These are phyloP conservation scores for Epinephelus fuscoguttatus DNA, from an alignment of 2,113 vertebrate species.

Conservation along the genomic window DNA sequence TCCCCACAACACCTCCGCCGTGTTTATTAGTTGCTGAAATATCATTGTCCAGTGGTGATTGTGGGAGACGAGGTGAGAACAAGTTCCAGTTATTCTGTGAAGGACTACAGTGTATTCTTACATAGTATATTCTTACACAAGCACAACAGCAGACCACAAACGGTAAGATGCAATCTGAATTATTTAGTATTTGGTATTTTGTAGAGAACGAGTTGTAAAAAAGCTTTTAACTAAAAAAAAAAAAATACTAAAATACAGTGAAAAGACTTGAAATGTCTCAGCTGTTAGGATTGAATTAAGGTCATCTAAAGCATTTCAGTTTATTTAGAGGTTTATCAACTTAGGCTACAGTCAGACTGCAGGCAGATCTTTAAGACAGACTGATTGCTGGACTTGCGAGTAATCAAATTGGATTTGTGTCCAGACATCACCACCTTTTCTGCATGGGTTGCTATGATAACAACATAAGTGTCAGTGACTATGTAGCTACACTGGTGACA, in stretches of 20 bases:
- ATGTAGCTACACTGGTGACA: too few relatives aligned
- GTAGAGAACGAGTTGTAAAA: not conserved
- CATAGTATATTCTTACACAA: not conserved
- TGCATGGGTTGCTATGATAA: too few relatives aligned
- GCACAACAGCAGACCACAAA: not conserved
- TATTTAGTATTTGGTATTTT: slow-evolving; percentile 3
- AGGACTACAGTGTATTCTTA: not conserved
- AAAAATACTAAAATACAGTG: not conserved
- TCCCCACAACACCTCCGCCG: slow-evolving; percentile 30
- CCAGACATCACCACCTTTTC: too few relatives aligned
- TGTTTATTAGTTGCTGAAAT: slow-evolving; percentile 36
- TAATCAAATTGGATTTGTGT: too few relatives aligned
- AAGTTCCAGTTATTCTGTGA: not conserved
- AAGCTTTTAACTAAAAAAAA: not conserved
- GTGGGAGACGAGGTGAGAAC: not conserved
- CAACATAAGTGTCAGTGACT: too few relatives aligned
- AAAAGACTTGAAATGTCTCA: not conserved
- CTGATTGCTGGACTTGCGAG: too few relatives aligned
- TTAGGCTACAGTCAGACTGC: too few relatives aligned
- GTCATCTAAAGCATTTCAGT: not conserved
- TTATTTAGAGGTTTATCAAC: not conserved
- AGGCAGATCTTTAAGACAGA: too few relatives aligned
- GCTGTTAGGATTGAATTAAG: not conserved
- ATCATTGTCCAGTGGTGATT: slow-evolving; percentile 21
- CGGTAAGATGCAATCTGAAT: not conserved